Percentiles rank a stretch among this genome's conserved stretches.
phyloP scores from a whole-genome alignment of 2,888 invertebrate species.

The Yponomeuta plumbellus region DNA sequence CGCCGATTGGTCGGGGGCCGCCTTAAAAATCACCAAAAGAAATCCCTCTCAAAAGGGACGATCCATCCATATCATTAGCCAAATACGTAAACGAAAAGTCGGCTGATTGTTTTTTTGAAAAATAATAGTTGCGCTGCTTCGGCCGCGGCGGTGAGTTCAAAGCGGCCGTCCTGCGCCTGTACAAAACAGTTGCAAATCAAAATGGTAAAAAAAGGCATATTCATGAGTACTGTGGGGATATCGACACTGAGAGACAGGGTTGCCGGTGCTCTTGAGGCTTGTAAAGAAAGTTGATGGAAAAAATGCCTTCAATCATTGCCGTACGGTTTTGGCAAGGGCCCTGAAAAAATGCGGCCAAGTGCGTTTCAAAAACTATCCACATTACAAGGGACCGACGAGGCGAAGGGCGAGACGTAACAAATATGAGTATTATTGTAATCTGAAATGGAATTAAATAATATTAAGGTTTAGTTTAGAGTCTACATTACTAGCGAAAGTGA shows the following conservation, averaged over 20 bases:
- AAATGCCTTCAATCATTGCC: neutral
- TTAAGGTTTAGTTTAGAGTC: no score
- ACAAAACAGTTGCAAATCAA: slow-evolving; percentile 56
- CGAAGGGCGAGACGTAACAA: no score
- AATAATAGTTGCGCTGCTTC: slow-evolving; percentile 14
- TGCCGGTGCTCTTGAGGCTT: neutral
- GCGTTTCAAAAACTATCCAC: no score
- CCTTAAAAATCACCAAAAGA: neutral
- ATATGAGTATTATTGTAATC: no score
- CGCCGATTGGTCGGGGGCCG: neutral
- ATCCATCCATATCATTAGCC: slow-evolving; percentile 19
- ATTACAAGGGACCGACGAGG: no score
- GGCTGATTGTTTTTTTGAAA: slow-evolving; percentile 15
- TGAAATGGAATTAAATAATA: no score
- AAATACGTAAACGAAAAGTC: slow-evolving; percentile 13
- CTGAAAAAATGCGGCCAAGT: no score
- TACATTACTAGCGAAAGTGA: no score
- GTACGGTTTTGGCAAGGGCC: no score
- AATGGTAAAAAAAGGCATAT: slow-evolving; percentile 51
- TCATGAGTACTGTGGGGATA: slow-evolving; percentile 43
- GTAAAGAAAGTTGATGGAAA: neutral
- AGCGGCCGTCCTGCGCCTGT: slow-evolving; percentile 34
- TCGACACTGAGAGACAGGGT: slow-evolving; percentile 5
- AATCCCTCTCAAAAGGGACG: neutral
- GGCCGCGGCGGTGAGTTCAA: slow-evolving; percentile 12